Evolutionary conservation across 2,797 vertebrate species (phyloP), one percentile per base, ranked within the genome.

Genomic region (Phataginus tricuspis): DNA sequence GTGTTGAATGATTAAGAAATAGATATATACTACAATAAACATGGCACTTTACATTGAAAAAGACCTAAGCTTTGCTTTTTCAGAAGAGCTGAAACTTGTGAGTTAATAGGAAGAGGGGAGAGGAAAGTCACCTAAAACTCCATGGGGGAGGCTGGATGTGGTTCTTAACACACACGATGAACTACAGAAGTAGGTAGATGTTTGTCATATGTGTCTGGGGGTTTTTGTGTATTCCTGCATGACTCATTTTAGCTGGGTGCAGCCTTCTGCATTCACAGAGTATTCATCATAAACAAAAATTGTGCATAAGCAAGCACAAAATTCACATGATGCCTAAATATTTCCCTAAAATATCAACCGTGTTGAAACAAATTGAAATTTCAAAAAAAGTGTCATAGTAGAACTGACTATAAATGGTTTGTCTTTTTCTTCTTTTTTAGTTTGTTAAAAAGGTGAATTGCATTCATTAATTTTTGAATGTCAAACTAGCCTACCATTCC

Each of bases 401-500:
- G n/a, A 49, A 25, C 23, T 57, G 23, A 5, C 15, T 49, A 6
- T 19, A 27, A 18, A 19, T 25, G 13, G 3, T 1, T 59, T 80
- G 2, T 66, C 59, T 39, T 2, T 37, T 37, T 53, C 5, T 42
- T 57, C 14, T 59, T 49, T 10, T 90, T 64, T 45, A 37, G 34
- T 87, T 88, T 90, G 18, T 71, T 53, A 59, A 79, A 29, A 71
- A 89, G 45, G 34, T 72, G 29, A 93, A 64, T 69, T n/a, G 11
- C 19, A 29, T 34, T 88, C 13, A 63, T 82, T 91, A 86, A 53
- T 78, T 85, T 97, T 64, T 66, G 8, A 39, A 82, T 75, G 42
- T 80, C 29, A 69, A 29, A 74, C 57, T 39, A 64, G 19, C 66
- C 37, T 78, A 49, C n/a, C 9, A 15, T 37, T 61, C 13, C n/a